A percentile compares a stretch with the other conserved stretches of the same genome.
Conservation (phyloP, 2,888 invertebrate genomes). For the Papilio elwesi region DNA sequence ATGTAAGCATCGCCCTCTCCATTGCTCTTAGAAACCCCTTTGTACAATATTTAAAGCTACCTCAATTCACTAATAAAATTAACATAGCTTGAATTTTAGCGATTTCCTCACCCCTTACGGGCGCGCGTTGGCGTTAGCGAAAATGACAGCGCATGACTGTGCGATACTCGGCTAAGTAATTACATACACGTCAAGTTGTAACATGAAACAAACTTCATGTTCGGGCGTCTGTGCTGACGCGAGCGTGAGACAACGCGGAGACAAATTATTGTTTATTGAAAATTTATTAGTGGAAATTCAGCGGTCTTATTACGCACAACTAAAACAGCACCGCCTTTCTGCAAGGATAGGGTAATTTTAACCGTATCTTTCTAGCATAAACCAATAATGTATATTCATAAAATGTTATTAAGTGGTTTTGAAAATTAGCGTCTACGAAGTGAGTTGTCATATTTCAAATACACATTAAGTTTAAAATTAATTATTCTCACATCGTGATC, state of each 20-base stretch:
- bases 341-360: neutral
- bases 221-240: constrained; percentile 51
- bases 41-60: neutral
- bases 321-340: neutral
- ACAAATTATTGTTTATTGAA: constrained; percentile 42
- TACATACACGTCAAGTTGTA: constrained; percentile 76
- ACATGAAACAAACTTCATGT: constrained; percentile 57
- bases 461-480: too few relatives aligned
- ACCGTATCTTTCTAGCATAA: too few relatives aligned
- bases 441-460: too few relatives aligned
- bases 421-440: too few relatives aligned
- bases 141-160: constrained; percentile 81
- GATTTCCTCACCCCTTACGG: constrained; percentile 26
- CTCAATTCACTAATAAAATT: constrained; percentile 29
- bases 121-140: constrained; percentile 54
- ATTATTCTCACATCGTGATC: too few relatives aligned
- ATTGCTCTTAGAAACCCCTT: neutral
- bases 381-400: too few relatives aligned
- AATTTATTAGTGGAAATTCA: constrained; percentile 33
- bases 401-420: too few relatives aligned
- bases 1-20: neutral
- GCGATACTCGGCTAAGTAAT: constrained; percentile 77
- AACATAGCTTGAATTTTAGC: constrained; percentile 32
- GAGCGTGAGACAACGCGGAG: constrained; percentile 38
- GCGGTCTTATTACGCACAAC: neutral